These are phyloP conservation scores for Acronicta aceris DNA, from an alignment of 2,888 invertebrate species.

Conservation along the genomic window DNA sequence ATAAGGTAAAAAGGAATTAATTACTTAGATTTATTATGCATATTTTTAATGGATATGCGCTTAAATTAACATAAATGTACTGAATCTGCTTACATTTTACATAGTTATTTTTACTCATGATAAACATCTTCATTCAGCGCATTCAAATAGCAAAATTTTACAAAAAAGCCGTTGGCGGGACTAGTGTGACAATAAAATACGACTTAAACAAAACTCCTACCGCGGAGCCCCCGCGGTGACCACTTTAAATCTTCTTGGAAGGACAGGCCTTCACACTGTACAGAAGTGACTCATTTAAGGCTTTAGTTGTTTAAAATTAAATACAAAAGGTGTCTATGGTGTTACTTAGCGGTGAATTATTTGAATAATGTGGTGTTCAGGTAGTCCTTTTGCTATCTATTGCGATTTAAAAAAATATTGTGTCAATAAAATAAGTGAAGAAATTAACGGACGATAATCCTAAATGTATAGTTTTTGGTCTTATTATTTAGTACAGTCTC, in stretches of 20 bases:
- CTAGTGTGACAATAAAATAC: constrained; percentile 69
- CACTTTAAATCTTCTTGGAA: constrained; percentile 74
- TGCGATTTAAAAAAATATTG: background rate
- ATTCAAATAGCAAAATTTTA: constrained; percentile 44
- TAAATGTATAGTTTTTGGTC: background rate
- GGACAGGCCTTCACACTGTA: constrained; percentile 46
- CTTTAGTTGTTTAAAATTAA: constrained; percentile 49
- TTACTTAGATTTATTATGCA: no score
- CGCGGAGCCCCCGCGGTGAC: constrained; percentile 71
- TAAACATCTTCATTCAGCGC: constrained; percentile 41
- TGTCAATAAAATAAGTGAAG: no score
- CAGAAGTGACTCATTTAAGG: constrained; percentile 63
- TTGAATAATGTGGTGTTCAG: constrained; percentile 45
- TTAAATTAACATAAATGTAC: no score
- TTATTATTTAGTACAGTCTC: background rate
- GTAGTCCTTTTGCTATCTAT: constrained; percentile 33
- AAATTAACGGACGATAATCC: no score
- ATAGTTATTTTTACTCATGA: background rate
- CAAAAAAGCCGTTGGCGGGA: constrained; percentile 48
- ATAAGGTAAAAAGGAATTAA: no score
- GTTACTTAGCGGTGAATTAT: constrained; percentile 46
- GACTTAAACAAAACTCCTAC: constrained; percentile 63
- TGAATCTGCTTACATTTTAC: no score
- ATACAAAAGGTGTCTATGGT: constrained; percentile 43
- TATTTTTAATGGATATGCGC: no score